Conservation (phyloP, 2,797 vertebrate genomes). For the Pempheris klunzingeri region DNA sequence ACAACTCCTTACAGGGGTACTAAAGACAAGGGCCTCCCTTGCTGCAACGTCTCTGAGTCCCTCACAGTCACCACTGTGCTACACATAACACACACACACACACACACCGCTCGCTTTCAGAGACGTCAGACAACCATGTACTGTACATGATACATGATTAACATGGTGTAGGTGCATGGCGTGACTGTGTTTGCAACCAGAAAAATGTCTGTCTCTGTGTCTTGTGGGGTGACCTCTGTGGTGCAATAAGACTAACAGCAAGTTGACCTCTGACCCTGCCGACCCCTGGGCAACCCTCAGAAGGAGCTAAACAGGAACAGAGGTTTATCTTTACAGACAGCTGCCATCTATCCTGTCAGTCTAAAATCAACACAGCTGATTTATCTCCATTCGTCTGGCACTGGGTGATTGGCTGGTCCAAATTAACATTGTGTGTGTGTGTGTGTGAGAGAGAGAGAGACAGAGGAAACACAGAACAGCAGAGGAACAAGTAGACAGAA, state of each 20-base stretch:
- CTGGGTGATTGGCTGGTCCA: conserved; percentile 28
- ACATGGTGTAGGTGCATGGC: conserved; percentile 1
- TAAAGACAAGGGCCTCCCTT: conserved; percentile 36
- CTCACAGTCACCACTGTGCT: conserved; percentile 17
- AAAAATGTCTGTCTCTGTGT: conserved; percentile 32
- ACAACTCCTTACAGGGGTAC: conserved; percentile 43
- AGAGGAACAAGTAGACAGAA: conserved; percentile 8
- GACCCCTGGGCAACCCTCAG: conserved; percentile 54
- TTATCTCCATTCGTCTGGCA: conserved; percentile 53
- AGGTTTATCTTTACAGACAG: conserved; percentile 77
- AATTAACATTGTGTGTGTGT: conserved; percentile 12
- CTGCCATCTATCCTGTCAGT: conserved; percentile 64
- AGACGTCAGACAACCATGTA: conserved; percentile 22
- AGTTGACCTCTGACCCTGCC: conserved; percentile 67
- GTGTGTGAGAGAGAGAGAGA: neutral
- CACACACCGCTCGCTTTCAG: conserved; percentile 4
- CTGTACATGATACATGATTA: conserved; percentile 33
- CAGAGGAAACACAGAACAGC: conserved; percentile 25
- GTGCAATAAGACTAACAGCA: conserved; percentile 54
- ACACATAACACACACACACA: conserved; percentile 18
- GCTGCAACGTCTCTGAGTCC: conserved; percentile 40
- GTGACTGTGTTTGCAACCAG: conserved; percentile 30
- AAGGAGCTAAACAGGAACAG: conserved; percentile 64
- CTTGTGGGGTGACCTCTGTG: conserved; percentile 36
- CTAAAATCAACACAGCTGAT: conserved; percentile 72